A percentile compares a stretch with the other conserved stretches of the same genome.
Evolutionary conservation across 2,797 vertebrate genomes (phyloP).

Genomic region (Paedocypris micromegethes): DNA sequence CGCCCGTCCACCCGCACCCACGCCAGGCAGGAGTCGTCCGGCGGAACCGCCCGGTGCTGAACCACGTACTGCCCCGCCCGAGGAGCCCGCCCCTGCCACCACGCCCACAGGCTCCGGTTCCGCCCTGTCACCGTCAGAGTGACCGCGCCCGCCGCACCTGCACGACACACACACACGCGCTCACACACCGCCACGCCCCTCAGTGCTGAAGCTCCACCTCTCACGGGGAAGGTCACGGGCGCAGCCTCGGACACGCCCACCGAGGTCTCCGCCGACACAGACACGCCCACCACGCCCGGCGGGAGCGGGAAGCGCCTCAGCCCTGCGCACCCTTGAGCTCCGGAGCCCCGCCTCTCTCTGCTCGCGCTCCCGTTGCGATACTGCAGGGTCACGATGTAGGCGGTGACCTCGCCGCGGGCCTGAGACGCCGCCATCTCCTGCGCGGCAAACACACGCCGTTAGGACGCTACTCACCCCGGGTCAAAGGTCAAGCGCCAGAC

Average conservation of each 20-base stretch:
- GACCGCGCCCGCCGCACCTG: background rate
- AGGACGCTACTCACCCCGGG: background rate
- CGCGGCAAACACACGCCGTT: constrained; percentile 10
- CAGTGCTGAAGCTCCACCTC: constrained; percentile 30
- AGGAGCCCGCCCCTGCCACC: constrained; percentile 50
- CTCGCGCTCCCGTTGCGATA: constrained; percentile 15
- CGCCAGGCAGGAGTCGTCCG: constrained; percentile 48
- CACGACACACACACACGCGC: constrained; percentile 50
- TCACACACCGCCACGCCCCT: constrained; percentile 38
- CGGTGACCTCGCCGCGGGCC: constrained; percentile 52
- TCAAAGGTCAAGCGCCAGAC: background rate
- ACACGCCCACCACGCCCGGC: constrained; percentile 15
- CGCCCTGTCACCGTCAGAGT: constrained; percentile 38
- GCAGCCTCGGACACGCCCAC: constrained; percentile 26
- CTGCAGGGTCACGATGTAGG: constrained; percentile 54
- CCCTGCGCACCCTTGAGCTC: background rate
- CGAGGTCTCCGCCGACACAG: constrained; percentile 28
- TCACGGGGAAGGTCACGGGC: constrained; percentile 21
- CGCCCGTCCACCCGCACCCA: constrained; percentile 62
- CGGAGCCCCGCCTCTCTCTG: background rate
- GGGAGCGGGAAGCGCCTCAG: constrained; percentile 11
- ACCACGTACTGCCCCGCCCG: constrained; percentile 57
- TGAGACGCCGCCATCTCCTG: constrained; percentile 58
- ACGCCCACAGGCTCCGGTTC: constrained; percentile 51
- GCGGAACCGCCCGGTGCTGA: constrained; percentile 56